Evolutionary conservation across 2,113 vertebrate genomes (phyloP).

Genomic region (Chunga burmeisteri): DNA sequence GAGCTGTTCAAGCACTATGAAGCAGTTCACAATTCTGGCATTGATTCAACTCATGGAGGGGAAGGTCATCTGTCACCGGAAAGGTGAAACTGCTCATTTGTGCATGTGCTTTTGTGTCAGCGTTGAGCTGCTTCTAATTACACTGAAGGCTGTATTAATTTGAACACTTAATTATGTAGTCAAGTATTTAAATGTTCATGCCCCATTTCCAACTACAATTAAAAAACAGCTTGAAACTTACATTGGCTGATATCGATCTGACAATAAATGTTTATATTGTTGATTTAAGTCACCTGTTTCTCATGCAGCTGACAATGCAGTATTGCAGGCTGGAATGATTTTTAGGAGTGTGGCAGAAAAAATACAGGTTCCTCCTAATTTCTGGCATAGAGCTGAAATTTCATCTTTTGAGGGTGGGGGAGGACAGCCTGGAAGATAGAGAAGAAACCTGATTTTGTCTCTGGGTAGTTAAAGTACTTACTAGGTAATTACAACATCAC

Average conservation of each 20-base stretch:
- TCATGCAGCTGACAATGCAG: neutral
- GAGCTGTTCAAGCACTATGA: constrained; percentile 98
- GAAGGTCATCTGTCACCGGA: constrained; percentile 80
- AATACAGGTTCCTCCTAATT: neutral
- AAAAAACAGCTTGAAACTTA: neutral
- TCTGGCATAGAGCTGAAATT: neutral
- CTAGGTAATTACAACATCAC: neutral
- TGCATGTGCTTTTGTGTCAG: neutral
- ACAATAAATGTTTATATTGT: neutral
- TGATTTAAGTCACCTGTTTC: neutral
- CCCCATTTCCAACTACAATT: neutral
- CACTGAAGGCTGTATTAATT: neutral
- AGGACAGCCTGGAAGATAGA: neutral
- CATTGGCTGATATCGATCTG: neutral
- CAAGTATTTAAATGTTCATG: neutral
- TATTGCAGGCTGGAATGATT: neutral
- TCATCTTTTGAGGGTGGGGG: neutral
- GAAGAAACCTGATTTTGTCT: neutral
- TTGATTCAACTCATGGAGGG: constrained; percentile 79
- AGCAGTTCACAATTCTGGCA: constrained; percentile 89
- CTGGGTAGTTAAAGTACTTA: neutral
- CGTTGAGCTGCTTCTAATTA: constrained; percentile 7
- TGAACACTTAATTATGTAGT: neutral
- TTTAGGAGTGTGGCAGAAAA: neutral
- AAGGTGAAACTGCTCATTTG: constrained; percentile 76